Evolutionary conservation across 2,797 vertebrate species (phyloP), one percentile per base, ranked within the genome.

Genomic region (Lacerta viridis): DNA sequence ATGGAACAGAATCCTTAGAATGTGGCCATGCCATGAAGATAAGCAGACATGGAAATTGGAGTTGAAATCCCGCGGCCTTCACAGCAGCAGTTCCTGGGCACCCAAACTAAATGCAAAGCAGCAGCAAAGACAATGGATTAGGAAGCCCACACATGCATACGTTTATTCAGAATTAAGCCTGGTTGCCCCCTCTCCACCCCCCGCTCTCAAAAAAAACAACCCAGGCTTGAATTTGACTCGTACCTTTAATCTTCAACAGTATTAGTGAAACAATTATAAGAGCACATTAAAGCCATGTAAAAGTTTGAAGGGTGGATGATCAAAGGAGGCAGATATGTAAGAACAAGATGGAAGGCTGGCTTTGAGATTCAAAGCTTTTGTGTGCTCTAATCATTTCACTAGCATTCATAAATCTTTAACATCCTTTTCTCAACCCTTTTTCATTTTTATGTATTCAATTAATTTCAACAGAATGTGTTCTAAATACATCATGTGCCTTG

Each of bases 361-460:
- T 94, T 93, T 91, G 89, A 88, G 95, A 94, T 79, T 95, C 94
- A 96, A 95, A 95, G 90, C 84, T 94, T 97, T 96, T 95, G 90
- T 94, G 94, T 91, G 83, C 93, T 96, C 94, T 97, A 93, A 96
- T 97, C 94, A 95, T 93, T 95, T 96, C 87, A 68, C 89, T 90
- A 93, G 85, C 90, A 95, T 94, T 96, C 93, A 96, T 96, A 95
- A 96, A 92, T 93, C 84, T 94, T 96, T 96, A 90, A 96, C 85
- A 18, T 71, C 82, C 92, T 93, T 95, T 95, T 95, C 94, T 91
- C 91, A 89, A n/a, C 61, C 88, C 93, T 95, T 97, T 96, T 95
- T 95, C 91, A 95, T 95, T 95, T 86, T 94, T 94, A 89, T 96
- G 89, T 95, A 95, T 92, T 94, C 93, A 94, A 93, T 94, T 95